These are phyloP conservation scores for Lithophane socia DNA, from an alignment of 2,888 invertebrate genomes.

Conservation along the genomic window DNA sequence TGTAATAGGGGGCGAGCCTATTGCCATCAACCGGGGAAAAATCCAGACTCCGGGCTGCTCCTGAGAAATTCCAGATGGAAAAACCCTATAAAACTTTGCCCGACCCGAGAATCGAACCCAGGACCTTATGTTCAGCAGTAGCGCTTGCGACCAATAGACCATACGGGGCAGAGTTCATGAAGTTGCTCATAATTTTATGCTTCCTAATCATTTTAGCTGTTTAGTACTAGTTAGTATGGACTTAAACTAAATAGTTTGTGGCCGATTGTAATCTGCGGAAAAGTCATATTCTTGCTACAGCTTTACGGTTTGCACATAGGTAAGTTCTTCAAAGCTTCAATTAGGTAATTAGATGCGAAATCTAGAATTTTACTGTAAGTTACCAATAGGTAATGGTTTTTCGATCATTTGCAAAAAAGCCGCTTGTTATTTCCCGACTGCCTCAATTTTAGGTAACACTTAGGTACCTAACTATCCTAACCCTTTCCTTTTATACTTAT, in stretches of 20 bases:
- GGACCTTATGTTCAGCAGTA: background rate
- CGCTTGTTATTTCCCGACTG: too few relatives aligned
- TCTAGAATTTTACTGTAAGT: background rate
- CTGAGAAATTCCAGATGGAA: too few relatives aligned
- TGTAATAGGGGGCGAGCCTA: background rate
- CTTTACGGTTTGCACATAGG: background rate
- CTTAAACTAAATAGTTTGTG: conserved; percentile 3
- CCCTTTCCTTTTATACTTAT: background rate
- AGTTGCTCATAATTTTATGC: background rate
- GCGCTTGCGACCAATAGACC: background rate
- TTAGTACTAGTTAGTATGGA: background rate
- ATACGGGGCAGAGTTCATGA: background rate
- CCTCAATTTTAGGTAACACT: background rate
- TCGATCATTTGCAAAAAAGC: too few relatives aligned
- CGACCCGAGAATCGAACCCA: too few relatives aligned
- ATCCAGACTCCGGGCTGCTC: background rate
- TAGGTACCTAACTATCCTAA: background rate
- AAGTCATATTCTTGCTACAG: background rate
- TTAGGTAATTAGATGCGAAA: background rate
- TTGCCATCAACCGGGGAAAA: background rate
- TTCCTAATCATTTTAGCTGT: conserved; percentile 4
- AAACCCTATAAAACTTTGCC: background rate
- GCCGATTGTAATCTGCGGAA: conserved; percentile 14
- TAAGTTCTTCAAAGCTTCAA: background rate
- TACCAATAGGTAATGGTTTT: background rate